Evolutionary conservation across 2,888 invertebrate species (phyloP).

Genomic region (Platypus cylindrus): DNA sequence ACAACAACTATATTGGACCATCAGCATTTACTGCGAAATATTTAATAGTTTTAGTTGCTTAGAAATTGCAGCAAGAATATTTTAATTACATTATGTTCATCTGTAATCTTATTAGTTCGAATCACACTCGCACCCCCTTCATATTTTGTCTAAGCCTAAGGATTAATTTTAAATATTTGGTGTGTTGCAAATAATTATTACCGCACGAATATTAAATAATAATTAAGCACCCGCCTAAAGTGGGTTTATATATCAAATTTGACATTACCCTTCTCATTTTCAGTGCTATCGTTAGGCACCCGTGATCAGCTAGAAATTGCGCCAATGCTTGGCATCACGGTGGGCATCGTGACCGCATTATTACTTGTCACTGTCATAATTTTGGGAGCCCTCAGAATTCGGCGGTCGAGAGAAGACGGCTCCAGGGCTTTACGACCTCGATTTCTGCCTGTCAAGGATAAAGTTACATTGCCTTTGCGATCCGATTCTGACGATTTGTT

Average conservation of each 20-base stretch:
- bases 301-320: conserved; percentile 42
- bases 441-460: conserved; percentile 50
- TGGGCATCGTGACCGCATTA: conserved; percentile 57
- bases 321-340: conserved; percentile 50
- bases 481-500: conserved; percentile 57
- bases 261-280: conserved; percentile 11
- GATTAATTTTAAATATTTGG: no score
- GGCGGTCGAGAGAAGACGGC: conserved; percentile 42
- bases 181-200: no score
- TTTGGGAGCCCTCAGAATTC: conserved; percentile 46
- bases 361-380: conserved; percentile 51
- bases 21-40: no score
- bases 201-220: no score
- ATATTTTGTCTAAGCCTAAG: no score
- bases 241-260: conserved; percentile 2
- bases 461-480: conserved; percentile 51
- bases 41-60: no score
- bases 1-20: no score
- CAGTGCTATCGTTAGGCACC: conserved; percentile 37
- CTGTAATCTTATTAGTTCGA: no score
- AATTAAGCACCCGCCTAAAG: no score
- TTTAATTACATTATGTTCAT: no score
- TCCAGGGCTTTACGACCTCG: conserved; percentile 44
- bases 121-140: no score
- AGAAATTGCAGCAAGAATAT: no score